Conservation (phyloP, 2,113 vertebrate genomes). For the Struthio camelus region DNA sequence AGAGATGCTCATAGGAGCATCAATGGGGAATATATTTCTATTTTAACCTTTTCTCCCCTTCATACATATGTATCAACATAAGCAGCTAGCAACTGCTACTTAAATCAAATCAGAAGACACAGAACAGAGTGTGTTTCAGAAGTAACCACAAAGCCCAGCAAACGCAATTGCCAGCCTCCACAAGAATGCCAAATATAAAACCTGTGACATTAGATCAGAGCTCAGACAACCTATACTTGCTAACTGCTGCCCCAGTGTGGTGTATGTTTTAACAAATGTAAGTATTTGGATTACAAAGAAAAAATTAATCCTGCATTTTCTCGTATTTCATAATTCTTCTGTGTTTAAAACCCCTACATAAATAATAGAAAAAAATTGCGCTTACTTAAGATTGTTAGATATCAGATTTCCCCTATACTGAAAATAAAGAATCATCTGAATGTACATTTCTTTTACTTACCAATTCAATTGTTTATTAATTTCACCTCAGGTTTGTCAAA, state of each 20-base stretch:
- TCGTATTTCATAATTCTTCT: background rate
- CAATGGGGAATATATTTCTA: background rate
- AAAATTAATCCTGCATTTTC: background rate
- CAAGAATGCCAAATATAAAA: background rate
- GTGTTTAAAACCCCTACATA: background rate
- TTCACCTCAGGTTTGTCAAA: background rate
- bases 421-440: background rate
- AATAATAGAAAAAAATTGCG: background rate
- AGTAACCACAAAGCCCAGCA: background rate
- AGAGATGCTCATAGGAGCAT: background rate
- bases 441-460: background rate
- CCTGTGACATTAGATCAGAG: background rate
- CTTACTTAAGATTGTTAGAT: background rate
- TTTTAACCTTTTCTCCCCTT: background rate
- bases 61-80: background rate
- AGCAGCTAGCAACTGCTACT: background rate
- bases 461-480: background rate
- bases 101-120: background rate
- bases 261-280: conserved; percentile 37
- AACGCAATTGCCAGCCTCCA: background rate
- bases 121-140: background rate
- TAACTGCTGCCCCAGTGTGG: conserved; percentile 76
- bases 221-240: conserved; percentile 46
- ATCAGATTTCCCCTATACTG: background rate
- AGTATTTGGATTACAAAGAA: background rate